Conservation (phyloP, 2,888 invertebrate genomes). For the Lissocephala sabroskyi region DNA sequence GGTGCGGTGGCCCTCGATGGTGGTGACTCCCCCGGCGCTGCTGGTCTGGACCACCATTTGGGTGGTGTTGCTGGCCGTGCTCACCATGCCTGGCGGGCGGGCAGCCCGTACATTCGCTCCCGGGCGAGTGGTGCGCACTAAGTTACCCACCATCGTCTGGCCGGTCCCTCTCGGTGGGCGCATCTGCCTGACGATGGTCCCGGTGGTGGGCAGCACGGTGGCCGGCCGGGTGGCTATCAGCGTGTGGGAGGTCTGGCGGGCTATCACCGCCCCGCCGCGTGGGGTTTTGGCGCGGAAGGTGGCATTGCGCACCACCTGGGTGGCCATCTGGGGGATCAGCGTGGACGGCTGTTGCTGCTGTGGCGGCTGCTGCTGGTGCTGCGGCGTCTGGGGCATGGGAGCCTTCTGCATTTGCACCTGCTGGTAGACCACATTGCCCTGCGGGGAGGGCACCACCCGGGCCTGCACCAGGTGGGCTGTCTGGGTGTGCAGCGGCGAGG, state of each 20-base stretch:
- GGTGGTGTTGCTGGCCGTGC: too few species aligned
- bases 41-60: slow-evolving; percentile 42
- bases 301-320: slow-evolving; percentile 38
- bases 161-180: slow-evolving; percentile 40
- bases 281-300: slow-evolving; percentile 42
- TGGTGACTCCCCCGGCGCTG: too few species aligned
- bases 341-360: slow-evolving; percentile 26
- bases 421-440: slow-evolving; percentile 60
- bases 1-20: slow-evolving; percentile 23
- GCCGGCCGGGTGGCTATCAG: slow-evolving; percentile 15
- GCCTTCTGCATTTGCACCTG: slow-evolving; percentile 58
- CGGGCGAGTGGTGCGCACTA: slow-evolving; percentile 40
- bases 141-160: slow-evolving; percentile 19
- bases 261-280: slow-evolving; percentile 28
- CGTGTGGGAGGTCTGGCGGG: slow-evolving; percentile 31
- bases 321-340: slow-evolving; percentile 10
- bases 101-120: slow-evolving; percentile 27
- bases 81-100: slow-evolving; percentile 11
- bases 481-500: slow-evolving; percentile 45
- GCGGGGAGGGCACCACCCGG: slow-evolving; percentile 50
- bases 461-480: slow-evolving; percentile 62
- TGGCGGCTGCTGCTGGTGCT: slow-evolving; percentile 31
- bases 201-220: slow-evolving; percentile 34
- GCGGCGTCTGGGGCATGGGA: slow-evolving; percentile 12
- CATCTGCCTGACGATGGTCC: slow-evolving; percentile 34